These are phyloP conservation scores for Trialeurodes vaporariorum DNA, from an alignment of 1,140 invertebrate species.

Conservation along the genomic window DNA sequence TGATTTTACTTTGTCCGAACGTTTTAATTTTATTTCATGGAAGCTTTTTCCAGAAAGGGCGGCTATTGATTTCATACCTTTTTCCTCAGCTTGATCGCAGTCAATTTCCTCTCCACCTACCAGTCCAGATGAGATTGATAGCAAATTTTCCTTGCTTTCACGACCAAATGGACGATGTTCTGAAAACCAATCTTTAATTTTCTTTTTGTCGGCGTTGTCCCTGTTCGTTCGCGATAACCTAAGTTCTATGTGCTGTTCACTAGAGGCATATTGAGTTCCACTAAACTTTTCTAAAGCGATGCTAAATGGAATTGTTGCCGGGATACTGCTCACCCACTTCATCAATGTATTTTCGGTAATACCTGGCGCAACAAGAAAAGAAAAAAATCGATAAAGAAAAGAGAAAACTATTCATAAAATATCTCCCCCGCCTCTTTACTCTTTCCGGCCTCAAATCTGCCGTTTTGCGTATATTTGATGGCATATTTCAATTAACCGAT, in stretches of 20 bases:
- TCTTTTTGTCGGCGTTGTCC: constrained; percentile 30
- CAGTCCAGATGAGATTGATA: constrained; percentile 33
- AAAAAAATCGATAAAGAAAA: not conserved
- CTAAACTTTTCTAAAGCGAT: not conserved
- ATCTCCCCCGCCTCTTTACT: not conserved
- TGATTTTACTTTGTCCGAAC: constrained; percentile 23
- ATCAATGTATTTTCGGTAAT: not conserved
- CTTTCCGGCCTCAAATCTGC: not conserved
- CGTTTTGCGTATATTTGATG: no score
- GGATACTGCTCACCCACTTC: not conserved
- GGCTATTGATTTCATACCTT: constrained; percentile 26
- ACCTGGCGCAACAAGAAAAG: not conserved
- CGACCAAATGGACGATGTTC: constrained; percentile 28
- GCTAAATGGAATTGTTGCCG: not conserved
- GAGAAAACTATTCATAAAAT: not conserved
- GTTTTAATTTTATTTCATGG: constrained; percentile 14
- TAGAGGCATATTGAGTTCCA: constrained; percentile 17
- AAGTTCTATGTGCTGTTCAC: constrained; percentile 35
- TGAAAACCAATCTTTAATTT: constrained; percentile 31
- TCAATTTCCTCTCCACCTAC: constrained; percentile 32
- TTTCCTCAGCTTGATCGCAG: constrained; percentile 32
- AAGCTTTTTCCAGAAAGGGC: constrained; percentile 27
- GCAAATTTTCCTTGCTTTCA: constrained; percentile 21
- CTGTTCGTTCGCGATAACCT: constrained; percentile 30
- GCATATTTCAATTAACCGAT: no score